Evolutionary conservation across 1,140 invertebrate genomes (phyloP), one percentile per base, ranked within the genome.

Genomic region (Anastrepha ludens): DNA sequence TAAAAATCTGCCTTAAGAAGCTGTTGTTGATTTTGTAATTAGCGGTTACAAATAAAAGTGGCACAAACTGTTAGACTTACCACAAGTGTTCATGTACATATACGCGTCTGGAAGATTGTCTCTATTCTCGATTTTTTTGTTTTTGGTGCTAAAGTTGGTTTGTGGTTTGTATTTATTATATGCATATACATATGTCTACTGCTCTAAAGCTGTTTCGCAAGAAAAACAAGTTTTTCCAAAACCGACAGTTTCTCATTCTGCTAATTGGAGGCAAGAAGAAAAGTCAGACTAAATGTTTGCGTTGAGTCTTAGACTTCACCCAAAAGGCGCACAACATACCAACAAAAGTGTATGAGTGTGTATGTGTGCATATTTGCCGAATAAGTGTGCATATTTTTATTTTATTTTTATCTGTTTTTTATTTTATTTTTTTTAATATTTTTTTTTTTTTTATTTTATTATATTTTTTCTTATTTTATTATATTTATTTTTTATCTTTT

Each of bases 1-100:
- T 29, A 29, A 29, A 29, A 29, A 29, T 29, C 29, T 2, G 95
- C 96, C 89, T 91, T 62, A 58, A 89, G 89, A 44, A 2, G 20
- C 13, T 2, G 6, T 86, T 62, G 55, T 59, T 60, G 85, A 47
- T 86, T 86, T 86, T 86, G 13, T 50, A 86, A 86, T 62, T 86
- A 60, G 58, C 58, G 60, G 55, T 60, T 86, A 62, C 60, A 39
- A 86, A 9, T 60, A 86, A 44, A 62, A 81, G 74, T 81, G 47
- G 50, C 74, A 81, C 50, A 81, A 58, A 81, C 74, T 47, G 47
- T 81, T 47, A 17, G 55, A 44, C 39, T 74, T 44, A 11, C 41
- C 8, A 41, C 11, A 67, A 41, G 15, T 39, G 39, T 44, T 2
- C 3, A 13, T 47, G 41, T 5, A 3, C 20, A 65, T 5, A 74